Conservation (phyloP, 1,140 invertebrate genomes). For the Bombus difficillimus region DNA sequence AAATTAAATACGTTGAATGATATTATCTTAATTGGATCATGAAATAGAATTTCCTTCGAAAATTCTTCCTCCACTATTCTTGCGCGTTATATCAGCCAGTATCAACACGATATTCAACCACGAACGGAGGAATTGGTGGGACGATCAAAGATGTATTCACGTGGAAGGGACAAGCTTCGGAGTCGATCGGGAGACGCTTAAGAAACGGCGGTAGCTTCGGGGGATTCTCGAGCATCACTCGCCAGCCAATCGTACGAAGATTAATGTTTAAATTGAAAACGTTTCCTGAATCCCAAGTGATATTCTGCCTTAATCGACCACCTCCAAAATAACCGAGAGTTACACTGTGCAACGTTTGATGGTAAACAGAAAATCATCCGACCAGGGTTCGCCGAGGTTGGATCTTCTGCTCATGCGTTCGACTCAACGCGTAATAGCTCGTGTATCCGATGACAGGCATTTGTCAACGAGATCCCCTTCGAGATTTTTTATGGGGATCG, state of each 20-base stretch:
- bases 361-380: constrained; percentile 36
- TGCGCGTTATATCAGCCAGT: not conserved
- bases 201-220: constrained; percentile 11
- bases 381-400: not conserved
- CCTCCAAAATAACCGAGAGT: not conserved
- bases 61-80: not conserved
- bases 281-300: constrained; percentile 57
- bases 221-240: not conserved
- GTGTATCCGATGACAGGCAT: not conserved
- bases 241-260: constrained; percentile 54
- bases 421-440: constrained; percentile 29
- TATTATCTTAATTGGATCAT: no score
- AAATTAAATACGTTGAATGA: not conserved
- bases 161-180: not conserved
- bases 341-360: constrained; percentile 5
- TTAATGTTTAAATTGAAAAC: constrained; percentile 69
- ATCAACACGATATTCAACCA: not conserved
- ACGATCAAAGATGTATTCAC: no score
- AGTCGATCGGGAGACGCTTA: constrained; percentile 22
- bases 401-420: not conserved
- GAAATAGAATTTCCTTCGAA: not conserved
- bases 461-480: not conserved
- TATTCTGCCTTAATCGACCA: constrained; percentile 34
- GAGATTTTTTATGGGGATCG: constrained; percentile 10
- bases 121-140: not conserved